A percentile compares a stretch with the other conserved stretches of the same genome.
phyloP scores from a whole-genome alignment of 2,113 vertebrate species.

The Leuciscus idus region DNA sequence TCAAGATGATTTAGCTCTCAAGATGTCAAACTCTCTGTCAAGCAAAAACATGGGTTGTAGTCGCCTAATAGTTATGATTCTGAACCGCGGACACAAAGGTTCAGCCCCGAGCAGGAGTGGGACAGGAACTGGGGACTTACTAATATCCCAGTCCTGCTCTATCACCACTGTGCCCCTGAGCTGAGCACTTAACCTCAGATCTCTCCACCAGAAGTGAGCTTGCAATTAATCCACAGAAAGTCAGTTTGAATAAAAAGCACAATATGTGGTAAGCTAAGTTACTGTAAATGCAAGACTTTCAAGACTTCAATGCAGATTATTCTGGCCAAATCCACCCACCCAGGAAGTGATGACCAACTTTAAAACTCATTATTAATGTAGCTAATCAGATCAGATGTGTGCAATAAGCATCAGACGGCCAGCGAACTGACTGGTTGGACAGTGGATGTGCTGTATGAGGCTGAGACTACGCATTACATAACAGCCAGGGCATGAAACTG shows the following conservation, averaged over 20 bases:
- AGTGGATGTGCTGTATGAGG: not conserved
- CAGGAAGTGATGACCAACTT: not conserved
- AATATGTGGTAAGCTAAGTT: not conserved
- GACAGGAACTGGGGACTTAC: constrained; percentile 39
- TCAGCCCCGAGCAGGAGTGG: constrained; percentile 10
- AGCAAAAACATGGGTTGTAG: constrained; percentile 27
- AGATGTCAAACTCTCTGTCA: constrained; percentile 32
- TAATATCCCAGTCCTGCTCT: constrained; percentile 27
- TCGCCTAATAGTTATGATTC: constrained; percentile 23
- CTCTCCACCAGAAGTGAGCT: not conserved
- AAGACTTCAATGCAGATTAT: not conserved
- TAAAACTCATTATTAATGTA: not conserved
- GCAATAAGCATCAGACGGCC: not conserved
- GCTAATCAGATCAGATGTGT: not conserved
- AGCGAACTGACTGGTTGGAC: not conserved
- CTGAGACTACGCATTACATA: not conserved
- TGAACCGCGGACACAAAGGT: constrained; percentile 4
- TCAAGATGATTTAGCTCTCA: constrained; percentile 39
- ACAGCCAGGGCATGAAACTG: not conserved
- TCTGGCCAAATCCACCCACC: not conserved
- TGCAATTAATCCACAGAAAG: constrained; percentile 19
- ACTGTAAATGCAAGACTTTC: not conserved
- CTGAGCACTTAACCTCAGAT: constrained; percentile 23
- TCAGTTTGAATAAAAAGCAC: not conserved
- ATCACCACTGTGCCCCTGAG: constrained; percentile 31